Percentiles rank a stretch among this genome's conserved stretches.
Conservation (phyloP, 1,140 invertebrate species). For the Psilanteris sp. region DNA sequence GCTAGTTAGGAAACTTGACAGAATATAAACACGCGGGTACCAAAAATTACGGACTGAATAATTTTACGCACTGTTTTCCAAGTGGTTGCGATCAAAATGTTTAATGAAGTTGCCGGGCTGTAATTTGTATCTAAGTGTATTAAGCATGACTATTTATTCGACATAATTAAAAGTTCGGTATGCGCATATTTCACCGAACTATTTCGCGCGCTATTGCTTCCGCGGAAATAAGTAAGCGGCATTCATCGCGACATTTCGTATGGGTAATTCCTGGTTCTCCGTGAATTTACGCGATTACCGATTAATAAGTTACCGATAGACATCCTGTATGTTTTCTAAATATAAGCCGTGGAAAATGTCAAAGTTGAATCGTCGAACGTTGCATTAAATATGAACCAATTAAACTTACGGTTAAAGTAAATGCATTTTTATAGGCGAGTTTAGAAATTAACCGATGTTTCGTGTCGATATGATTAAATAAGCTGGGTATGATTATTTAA, state of each 20-base stretch:
- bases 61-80: conserved; percentile 27
- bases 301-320: conserved; percentile 38
- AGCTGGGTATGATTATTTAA: background rate
- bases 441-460: conserved; percentile 2
- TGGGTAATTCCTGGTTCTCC: conserved; percentile 39
- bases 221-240: conserved; percentile 41
- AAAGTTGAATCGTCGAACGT: conserved; percentile 47
- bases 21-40: conserved; percentile 26
- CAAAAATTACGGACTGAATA: conserved; percentile 44
- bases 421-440: conserved; percentile 8
- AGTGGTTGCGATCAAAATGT: conserved; percentile 38
- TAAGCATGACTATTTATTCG: conserved; percentile 40
- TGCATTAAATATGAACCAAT: conserved; percentile 50
- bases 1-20: conserved; percentile 24
- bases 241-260: conserved; percentile 39
- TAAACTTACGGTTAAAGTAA: conserved; percentile 45
- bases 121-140: conserved; percentile 50
- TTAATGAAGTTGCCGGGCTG: conserved; percentile 20
- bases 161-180: conserved; percentile 52
- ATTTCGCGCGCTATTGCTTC: conserved; percentile 43
- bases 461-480: conserved; percentile 12
- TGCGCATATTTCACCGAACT: conserved; percentile 48
- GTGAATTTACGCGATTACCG: conserved; percentile 36
- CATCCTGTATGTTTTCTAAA: conserved; percentile 19
- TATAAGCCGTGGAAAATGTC: conserved; percentile 41